Conservation (phyloP, 1,140 invertebrate species). For the Drosophila azteca region DNA sequence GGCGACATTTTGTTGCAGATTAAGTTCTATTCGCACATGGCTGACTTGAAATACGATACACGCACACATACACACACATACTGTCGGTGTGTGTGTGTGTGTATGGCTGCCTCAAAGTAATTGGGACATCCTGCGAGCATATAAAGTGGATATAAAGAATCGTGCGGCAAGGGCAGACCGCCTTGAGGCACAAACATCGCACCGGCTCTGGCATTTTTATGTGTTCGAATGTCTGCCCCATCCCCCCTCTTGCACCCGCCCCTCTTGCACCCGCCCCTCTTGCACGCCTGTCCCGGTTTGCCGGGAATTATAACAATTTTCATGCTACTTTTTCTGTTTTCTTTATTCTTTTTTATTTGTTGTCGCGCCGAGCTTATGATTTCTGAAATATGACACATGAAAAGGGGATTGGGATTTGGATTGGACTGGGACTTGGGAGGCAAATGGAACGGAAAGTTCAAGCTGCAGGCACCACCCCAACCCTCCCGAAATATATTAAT, state of each 20-base stretch:
- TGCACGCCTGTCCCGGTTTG: constrained; percentile 44
- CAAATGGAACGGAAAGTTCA: constrained; percentile 43
- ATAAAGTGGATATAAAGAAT: constrained; percentile 82
- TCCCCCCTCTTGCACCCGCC: constrained; percentile 9
- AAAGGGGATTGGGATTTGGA: too few relatives aligned
- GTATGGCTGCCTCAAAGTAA: constrained; percentile 70
- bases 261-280: not conserved
- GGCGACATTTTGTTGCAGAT: constrained; percentile 84
- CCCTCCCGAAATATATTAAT: constrained; percentile 68
- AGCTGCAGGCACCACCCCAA: constrained; percentile 28
- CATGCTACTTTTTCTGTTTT: constrained; percentile 72
- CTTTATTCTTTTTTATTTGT: constrained; percentile 64
- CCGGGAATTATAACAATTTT: constrained; percentile 79
- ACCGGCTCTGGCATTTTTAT: constrained; percentile 75
- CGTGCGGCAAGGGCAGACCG: constrained; percentile 57
- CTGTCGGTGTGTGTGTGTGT: constrained; percentile 17
- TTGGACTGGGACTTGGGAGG: constrained; percentile 9
- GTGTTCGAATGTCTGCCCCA: constrained; percentile 79
- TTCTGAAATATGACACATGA: constrained; percentile 77
- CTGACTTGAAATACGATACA: constrained; percentile 83
- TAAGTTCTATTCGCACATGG: constrained; percentile 84
- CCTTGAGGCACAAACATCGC: constrained; percentile 68
- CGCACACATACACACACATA: constrained; percentile 36
- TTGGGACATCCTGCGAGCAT: constrained; percentile 81
- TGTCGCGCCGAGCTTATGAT: constrained; percentile 79